These are phyloP conservation scores for Ceriagrion tenellum DNA, from an alignment of 2,888 invertebrate species.

Conservation along the genomic window DNA sequence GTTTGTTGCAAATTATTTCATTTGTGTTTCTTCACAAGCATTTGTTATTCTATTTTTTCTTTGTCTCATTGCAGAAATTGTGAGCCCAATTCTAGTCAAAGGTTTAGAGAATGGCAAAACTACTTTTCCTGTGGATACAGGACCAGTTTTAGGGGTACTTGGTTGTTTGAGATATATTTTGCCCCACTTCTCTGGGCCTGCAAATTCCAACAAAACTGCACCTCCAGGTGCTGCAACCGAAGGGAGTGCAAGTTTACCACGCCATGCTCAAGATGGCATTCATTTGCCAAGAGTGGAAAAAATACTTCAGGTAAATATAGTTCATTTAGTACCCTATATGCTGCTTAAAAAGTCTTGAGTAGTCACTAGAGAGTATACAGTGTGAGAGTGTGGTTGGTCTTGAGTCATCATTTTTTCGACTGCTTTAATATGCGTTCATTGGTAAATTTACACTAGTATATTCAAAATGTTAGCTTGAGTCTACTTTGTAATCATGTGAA, in stretches of 20 bases:
- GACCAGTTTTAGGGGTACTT: conserved; percentile 64
- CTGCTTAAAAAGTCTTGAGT: too few relatives aligned
- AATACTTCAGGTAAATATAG: conserved; percentile 75
- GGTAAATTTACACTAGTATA: too few relatives aligned
- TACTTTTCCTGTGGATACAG: conserved; percentile 30
- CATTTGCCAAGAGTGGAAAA: conserved; percentile 75
- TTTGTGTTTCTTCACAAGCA: neutral
- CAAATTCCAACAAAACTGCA: neutral
- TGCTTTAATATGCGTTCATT: too few relatives aligned
- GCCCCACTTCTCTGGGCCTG: conserved; percentile 49
- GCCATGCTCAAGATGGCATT: conserved; percentile 74
- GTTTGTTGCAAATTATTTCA: neutral
- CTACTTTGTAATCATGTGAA: too few relatives aligned
- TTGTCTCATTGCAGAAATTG: conserved; percentile 40
- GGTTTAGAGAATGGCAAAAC: conserved; percentile 67
- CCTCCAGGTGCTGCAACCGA: conserved; percentile 48
- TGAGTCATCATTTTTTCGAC: too few relatives aligned
- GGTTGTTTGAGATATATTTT: conserved; percentile 48
- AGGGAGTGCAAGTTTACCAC: conserved; percentile 75
- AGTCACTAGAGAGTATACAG: too few relatives aligned
- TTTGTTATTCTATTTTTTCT: conserved; percentile 32
- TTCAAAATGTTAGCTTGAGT: too few relatives aligned
- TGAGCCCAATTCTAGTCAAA: conserved; percentile 75
- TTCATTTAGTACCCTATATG: neutral
- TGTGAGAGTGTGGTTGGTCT: too few relatives aligned